A percentile compares a stretch with the other conserved stretches of the same genome.
Conservation (phyloP, 2,113 vertebrate genomes). For the Semnornis frantzii region DNA sequence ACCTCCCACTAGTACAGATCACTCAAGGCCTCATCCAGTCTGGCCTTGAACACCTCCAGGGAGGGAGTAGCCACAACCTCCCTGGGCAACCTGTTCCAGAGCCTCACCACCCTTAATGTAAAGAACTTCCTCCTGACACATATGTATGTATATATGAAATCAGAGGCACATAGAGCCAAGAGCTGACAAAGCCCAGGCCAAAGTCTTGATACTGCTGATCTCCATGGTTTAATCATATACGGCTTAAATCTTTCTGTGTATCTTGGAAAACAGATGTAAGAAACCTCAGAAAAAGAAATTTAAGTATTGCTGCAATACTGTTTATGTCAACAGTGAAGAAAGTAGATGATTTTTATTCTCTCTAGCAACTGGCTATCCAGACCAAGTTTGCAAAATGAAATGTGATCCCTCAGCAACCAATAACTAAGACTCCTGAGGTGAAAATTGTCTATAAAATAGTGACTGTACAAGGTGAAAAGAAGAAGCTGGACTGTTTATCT, state of each 20-base stretch:
- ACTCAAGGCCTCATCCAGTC: too few relatives aligned
- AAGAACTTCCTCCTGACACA: too few relatives aligned
- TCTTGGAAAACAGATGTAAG: neutral
- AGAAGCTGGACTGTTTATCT: neutral
- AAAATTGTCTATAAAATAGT: neutral
- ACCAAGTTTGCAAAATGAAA: neutral
- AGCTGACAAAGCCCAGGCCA: neutral
- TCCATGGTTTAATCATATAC: neutral
- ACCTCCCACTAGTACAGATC: too few relatives aligned
- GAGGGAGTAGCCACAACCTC: too few relatives aligned
- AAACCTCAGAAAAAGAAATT: neutral
- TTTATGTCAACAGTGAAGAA: neutral
- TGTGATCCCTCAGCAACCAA: neutral
- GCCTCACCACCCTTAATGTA: too few relatives aligned
- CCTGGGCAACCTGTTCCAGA: too few relatives aligned
- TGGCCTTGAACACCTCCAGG: too few relatives aligned
- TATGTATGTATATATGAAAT: neutral
- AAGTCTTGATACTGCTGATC: neutral
- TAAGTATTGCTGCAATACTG: neutral
- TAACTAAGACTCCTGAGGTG: neutral
- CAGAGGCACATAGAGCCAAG: neutral
- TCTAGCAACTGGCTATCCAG: neutral
- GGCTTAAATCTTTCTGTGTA: neutral
- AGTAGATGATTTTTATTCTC: neutral
- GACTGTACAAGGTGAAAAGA: neutral